Base-by-base conservation (phyloP, 92 coral and sea anemone genomes). In the Umimayanthus chanpuru region DNA sequence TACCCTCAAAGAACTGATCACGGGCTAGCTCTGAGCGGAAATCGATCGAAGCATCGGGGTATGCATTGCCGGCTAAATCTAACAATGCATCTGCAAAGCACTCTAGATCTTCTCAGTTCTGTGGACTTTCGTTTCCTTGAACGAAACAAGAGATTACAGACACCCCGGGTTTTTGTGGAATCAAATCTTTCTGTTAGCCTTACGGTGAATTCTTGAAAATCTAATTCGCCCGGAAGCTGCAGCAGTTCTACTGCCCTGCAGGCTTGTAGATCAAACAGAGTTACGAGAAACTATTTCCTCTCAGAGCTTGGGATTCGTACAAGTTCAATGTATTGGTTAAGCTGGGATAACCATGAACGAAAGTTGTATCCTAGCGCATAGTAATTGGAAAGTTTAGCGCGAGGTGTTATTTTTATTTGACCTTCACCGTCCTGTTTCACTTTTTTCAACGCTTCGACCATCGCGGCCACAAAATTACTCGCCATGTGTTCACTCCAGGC, bases 171-270 rank as follows among this genome's bases (percentile, higher is more conserved):
- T 78, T 85, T 85, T 39, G 80, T 78, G 36, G 26, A 28, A 30
- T 85, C 88, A 73, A 85, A 85, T 36, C 81, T 58, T 64, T 73
- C 40, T 20, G 65, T 25, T 32, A 73, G 67, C 84, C 21, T 47
- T 25, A 39, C 56, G 14, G 84, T 80, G 25, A 80, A 80, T 80
- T 80, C 84, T 26, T 80, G 18, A 30, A 80, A 80, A 43, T 14
- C 23, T 30, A 80, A 32, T 11, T 80, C 68, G 41, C 56, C 44
- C 5, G 84, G 75, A 55, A 56, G 86, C 32, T 76, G 73, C 10
- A 82, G 72, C 53, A 82, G 36, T 82, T 82, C 86, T 65, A 64
- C 55, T 23, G 86, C 86, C 32, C 86, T 81, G 36, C 61, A 81
- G 20, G 75, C 86, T 23, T 81, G 75, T 9, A 25, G 86, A 28